Evolutionary conservation across 2,113 vertebrate species (phyloP).

Genomic region (Aythya baeri): DNA sequence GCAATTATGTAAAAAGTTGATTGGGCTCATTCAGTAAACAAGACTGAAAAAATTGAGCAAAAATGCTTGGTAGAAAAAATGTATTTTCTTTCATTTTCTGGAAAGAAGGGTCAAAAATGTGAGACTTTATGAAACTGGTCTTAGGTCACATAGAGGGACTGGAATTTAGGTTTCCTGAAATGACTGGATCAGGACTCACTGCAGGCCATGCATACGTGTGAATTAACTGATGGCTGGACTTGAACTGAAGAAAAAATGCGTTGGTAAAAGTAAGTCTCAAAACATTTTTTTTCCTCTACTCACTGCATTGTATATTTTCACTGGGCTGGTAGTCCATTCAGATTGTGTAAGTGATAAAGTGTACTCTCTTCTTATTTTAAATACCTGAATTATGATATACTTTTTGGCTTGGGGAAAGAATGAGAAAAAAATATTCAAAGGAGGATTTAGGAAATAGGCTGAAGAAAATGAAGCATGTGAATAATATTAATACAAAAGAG

Average conservation of each 20-base stretch:
- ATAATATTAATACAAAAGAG: conserved; percentile 33
- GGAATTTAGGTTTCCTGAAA: neutral
- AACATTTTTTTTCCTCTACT: neutral
- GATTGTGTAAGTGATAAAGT: neutral
- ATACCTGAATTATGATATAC: neutral
- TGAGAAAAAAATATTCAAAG: conserved; percentile 30
- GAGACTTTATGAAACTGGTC: neutral
- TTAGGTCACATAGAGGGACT: neutral
- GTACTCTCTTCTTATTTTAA: neutral
- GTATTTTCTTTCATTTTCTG: neutral
- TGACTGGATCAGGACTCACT: neutral
- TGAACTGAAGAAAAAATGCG: neutral
- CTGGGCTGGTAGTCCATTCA: neutral
- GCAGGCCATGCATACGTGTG: neutral
- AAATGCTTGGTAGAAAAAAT: neutral
- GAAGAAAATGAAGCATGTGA: conserved; percentile 33
- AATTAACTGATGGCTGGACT: neutral
- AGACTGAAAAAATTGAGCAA: neutral
- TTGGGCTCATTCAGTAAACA: neutral
- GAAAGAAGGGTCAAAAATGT: neutral
- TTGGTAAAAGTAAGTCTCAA: neutral
- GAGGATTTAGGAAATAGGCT: conserved; percentile 29
- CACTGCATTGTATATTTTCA: neutral
- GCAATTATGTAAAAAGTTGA: neutral
- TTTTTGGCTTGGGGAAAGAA: neutral